Evolutionary conservation across 2,797 vertebrate genomes (phyloP).

Genomic region (Muraenolepis orangiensis): DNA sequence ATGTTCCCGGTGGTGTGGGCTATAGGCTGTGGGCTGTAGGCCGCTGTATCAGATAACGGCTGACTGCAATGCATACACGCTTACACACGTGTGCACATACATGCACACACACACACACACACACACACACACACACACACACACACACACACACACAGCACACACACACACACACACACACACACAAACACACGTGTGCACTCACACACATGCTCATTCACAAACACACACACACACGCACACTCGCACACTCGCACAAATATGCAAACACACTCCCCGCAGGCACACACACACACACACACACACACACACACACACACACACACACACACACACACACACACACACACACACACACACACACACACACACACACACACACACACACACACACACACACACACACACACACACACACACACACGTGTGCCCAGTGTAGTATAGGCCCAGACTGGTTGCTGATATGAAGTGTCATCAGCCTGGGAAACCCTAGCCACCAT

Average conservation of each 20-base stretch:
- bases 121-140: conserved; percentile 9
- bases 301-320: conserved; percentile 23
- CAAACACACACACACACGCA: neutral
- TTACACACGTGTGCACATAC: conserved; percentile 20
- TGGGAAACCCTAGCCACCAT: conserved; percentile 60
- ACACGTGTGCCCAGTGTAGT: conserved; percentile 30
- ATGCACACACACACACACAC: neutral
- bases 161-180: neutral
- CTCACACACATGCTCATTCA: conserved; percentile 21
- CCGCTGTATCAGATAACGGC: conserved; percentile 58
- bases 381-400: conserved; percentile 9
- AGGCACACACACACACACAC: conserved; percentile 3
- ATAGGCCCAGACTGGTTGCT: conserved; percentile 49
- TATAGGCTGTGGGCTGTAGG: conserved; percentile 52
- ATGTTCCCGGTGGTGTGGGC: conserved; percentile 52
- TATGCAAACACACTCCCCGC: too few relatives aligned
- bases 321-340: neutral
- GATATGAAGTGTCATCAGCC: conserved; percentile 45
- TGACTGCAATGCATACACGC: neutral
- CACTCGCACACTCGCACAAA: neutral
- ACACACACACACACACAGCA: conserved; percentile 4
- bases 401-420: conserved; percentile 12
- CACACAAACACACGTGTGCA: neutral
- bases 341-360: neutral
- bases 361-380: conserved; percentile 15